Conservation (phyloP, 2,888 invertebrate genomes). For the Antheraea assamensis region DNA sequence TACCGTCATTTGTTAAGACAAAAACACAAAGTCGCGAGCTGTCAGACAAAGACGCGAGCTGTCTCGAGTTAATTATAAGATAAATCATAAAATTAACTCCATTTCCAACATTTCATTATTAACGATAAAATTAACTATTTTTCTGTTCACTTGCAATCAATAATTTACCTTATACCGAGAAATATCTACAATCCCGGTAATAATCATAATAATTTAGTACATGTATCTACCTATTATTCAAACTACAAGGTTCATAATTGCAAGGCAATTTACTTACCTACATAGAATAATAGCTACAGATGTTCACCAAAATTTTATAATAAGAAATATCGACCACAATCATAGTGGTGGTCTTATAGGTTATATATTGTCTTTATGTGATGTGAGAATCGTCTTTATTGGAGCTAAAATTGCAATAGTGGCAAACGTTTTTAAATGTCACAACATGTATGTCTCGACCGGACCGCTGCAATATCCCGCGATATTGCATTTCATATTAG, state of each 20-base stretch:
- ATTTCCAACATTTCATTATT: too few relatives aligned
- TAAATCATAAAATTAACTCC: too few relatives aligned
- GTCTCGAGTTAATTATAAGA: too few relatives aligned
- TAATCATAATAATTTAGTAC: not conserved
- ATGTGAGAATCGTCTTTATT: slow-evolving; percentile 2
- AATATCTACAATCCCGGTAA: not conserved
- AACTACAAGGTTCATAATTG: not conserved
- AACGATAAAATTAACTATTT: too few relatives aligned
- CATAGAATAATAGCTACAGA: not conserved
- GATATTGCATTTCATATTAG: slow-evolving; percentile 10
- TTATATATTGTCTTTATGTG: not conserved
- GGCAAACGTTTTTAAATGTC: slow-evolving; percentile 1
- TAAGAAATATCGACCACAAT: not conserved
- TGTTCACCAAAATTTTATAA: not conserved
- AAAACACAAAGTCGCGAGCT: too few relatives aligned
- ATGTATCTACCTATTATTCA: not conserved
- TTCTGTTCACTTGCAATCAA: too few relatives aligned
- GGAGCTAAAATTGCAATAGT: slow-evolving; percentile 7
- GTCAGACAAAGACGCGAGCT: too few relatives aligned
- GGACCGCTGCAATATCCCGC: slow-evolving; percentile 10
- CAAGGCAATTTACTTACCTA: not conserved
- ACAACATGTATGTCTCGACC: slow-evolving; percentile 7
- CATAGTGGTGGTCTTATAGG: not conserved
- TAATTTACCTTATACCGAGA: not conserved
- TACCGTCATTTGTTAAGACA: too few relatives aligned